Percentiles rank a stretch among this genome's conserved stretches.
These are phyloP conservation scores for Ptilonorhynchus violaceus DNA, from an alignment of 2,113 vertebrate species.

Conservation along the genomic window DNA sequence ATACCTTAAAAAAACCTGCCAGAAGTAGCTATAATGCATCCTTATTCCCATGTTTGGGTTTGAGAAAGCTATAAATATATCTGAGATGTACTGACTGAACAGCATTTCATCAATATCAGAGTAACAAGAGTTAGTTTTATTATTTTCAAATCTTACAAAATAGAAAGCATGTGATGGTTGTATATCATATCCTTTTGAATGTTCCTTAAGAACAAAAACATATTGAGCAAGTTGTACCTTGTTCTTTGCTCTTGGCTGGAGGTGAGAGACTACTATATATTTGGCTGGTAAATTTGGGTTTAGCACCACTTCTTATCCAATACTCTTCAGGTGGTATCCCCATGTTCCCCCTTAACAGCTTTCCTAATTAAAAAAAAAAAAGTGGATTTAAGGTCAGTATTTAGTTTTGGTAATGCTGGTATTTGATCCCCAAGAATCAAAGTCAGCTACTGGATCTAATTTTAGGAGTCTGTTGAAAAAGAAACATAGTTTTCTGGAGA, in stretches of 20 bases:
- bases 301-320: conserved; percentile 71
- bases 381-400: background rate
- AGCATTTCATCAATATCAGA: background rate
- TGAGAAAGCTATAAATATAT: background rate
- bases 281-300: conserved; percentile 52
- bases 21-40: background rate
- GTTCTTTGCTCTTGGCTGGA: conserved; percentile 31
- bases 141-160: background rate
- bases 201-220: background rate
- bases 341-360: conserved; percentile 35
- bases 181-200: background rate
- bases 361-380: conserved; percentile 24
- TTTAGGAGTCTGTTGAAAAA: background rate
- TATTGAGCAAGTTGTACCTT: conserved; percentile 9
- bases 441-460: background rate
- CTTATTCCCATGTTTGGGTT: background rate
- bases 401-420: background rate
- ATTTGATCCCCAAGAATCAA: background rate
- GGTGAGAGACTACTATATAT: background rate
- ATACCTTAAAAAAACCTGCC: background rate
- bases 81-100: background rate
- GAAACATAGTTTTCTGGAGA: background rate
- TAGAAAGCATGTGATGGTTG: too few relatives aligned
- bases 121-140: background rate
- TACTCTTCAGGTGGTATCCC: conserved; percentile 52